These are phyloP conservation scores for Pristionchus entomophagus DNA, from an alignment of 2,888 invertebrate species.

Conservation along the genomic window DNA sequence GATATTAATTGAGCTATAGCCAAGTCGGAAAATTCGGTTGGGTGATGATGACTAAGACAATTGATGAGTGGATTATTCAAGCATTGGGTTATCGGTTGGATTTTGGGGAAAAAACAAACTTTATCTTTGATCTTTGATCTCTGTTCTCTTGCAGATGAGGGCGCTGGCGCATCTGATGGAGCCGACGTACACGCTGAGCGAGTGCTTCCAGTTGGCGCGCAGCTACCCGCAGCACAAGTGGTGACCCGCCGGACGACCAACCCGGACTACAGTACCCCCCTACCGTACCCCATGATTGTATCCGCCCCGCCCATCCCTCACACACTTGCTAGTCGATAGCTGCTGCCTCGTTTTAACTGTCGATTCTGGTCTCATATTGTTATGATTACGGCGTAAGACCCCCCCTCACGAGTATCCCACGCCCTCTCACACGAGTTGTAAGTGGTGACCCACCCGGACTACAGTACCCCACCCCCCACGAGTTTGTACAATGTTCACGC, in stretches of 20 bases:
- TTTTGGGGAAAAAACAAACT: neutral
- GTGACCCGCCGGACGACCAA: neutral
- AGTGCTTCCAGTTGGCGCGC: constrained; percentile 29
- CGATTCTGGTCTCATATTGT: too few species aligned
- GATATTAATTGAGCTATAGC: too few species aligned
- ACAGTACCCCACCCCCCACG: neutral
- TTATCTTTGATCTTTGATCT: neutral
- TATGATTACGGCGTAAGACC: too few species aligned
- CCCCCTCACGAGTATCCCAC: too few species aligned
- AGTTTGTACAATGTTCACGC: too few species aligned
- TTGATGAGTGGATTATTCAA: too few species aligned
- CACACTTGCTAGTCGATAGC: too few species aligned
- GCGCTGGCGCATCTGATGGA: neutral
- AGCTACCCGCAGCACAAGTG: constrained; percentile 32
- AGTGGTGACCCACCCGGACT: neutral
- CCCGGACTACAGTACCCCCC: neutral
- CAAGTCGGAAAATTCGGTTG: too few species aligned
- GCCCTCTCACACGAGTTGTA: too few species aligned
- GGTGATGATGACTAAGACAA: too few species aligned
- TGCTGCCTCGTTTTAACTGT: too few species aligned
- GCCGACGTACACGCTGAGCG: constrained; percentile 33
- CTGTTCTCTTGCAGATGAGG: neutral
- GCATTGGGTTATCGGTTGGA: too few species aligned
- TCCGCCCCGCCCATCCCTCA: neutral
- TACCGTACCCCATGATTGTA: neutral